phyloP scores from a whole-genome alignment of 2,797 vertebrate species.

The Pseudopleuronectes americanus region DNA sequence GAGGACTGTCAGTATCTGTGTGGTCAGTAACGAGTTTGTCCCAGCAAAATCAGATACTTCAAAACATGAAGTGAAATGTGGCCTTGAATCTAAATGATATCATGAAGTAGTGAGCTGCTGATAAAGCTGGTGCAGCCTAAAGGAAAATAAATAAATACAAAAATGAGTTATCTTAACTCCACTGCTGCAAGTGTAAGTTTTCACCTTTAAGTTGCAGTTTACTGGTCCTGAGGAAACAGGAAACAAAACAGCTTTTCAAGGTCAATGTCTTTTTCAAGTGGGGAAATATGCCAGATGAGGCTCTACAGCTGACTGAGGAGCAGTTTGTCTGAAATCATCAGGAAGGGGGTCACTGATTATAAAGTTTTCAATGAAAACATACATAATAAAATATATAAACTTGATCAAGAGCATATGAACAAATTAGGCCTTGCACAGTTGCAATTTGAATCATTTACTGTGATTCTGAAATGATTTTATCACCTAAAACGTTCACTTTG shows the following conservation, averaged over 20 bases:
- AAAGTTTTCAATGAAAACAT: neutral
- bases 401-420: neutral
- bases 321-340: conserved; percentile 31
- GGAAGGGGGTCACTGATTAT: neutral
- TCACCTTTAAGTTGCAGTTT: neutral
- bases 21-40: conserved; percentile 21
- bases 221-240: conserved; percentile 5
- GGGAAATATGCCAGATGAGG: conserved; percentile 1
- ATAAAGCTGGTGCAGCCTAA: conserved; percentile 1
- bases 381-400: neutral
- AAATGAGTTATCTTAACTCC: conserved; percentile 12
- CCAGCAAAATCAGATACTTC: conserved; percentile 19
- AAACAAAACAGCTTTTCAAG: conserved; percentile 14
- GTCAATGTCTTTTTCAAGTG: conserved; percentile 3
- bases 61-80: conserved; percentile 14
- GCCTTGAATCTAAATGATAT: conserved; percentile 8
- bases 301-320: neutral
- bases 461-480: neutral
- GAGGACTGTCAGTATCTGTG: conserved; percentile 4
- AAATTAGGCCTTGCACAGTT: neutral
- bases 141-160: conserved; percentile 23
- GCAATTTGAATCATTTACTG: too few relatives aligned
- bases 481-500: neutral
- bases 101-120: conserved; percentile 15
- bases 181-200: neutral